Percentiles rank a stretch among this genome's conserved stretches.
phyloP scores from a whole-genome alignment of 2,888 invertebrate species.

The Chymomyza procnemis region DNA sequence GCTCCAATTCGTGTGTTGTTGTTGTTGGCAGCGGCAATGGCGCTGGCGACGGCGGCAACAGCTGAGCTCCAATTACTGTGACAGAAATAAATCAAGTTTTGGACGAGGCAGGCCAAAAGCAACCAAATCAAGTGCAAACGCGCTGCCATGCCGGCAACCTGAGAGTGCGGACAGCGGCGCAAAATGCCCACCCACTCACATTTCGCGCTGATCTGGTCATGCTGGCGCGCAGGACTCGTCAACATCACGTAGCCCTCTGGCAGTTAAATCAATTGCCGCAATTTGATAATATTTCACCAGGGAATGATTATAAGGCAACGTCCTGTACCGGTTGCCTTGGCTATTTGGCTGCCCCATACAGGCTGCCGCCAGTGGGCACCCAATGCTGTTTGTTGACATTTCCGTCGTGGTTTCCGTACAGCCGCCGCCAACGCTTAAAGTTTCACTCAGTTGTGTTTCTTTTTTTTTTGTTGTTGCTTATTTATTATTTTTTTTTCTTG shows the following conservation, averaged over 20 bases:
- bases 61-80: conserved; percentile 55
- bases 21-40: neutral
- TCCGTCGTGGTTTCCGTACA: conserved; percentile 28
- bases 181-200: neutral
- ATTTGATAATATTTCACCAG: conserved; percentile 75
- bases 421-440: conserved; percentile 31
- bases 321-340: conserved; percentile 22
- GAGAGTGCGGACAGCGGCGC: conserved; percentile 3
- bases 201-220: neutral
- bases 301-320: conserved; percentile 63
- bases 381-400: conserved; percentile 65
- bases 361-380: conserved; percentile 5
- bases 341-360: neutral
- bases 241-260: conserved; percentile 47
- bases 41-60: neutral
- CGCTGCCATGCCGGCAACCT: neutral
- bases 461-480: conserved; percentile 1
- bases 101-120: neutral
- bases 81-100: conserved; percentile 60
- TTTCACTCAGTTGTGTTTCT: neutral
- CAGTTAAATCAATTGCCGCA: conserved; percentile 72
- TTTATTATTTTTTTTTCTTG: neutral
- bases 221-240: conserved; percentile 6
- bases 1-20: neutral
- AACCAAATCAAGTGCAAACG: neutral